Percentiles rank a stretch among this genome's conserved stretches.
Conservation (phyloP, 2,797 vertebrate genomes). For the Eulemur albifrons region DNA sequence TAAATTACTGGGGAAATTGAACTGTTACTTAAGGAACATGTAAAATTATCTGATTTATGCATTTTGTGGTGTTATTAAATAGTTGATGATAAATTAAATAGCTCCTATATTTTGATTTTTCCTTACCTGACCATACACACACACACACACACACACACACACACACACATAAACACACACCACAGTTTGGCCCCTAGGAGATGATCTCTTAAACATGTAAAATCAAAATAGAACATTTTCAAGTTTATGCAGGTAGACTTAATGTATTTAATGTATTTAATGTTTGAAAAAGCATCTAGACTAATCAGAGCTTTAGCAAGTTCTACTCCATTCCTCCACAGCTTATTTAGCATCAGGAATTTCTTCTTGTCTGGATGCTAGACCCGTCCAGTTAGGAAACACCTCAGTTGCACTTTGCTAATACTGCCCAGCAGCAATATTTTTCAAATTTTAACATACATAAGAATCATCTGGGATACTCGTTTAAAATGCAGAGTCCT, state of each 20-base stretch:
- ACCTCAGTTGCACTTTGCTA: not conserved
- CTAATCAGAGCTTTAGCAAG: not conserved
- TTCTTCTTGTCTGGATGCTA: not conserved
- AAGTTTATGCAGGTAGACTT: not conserved
- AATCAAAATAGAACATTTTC: conserved; percentile 14
- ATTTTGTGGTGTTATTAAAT: not conserved
- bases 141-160: no score
- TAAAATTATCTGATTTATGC: not conserved
- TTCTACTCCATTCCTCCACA: not conserved
- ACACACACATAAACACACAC: no score
- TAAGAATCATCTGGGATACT: not conserved
- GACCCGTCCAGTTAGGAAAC: not conserved
- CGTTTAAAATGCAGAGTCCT: not conserved
- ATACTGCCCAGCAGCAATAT: not conserved
- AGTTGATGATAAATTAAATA: not conserved
- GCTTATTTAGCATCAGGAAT: not conserved
- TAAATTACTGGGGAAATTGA: not conserved
- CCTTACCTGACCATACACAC: not conserved
- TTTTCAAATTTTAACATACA: not conserved
- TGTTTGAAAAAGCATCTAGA: not conserved
- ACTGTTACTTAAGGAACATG: not conserved
- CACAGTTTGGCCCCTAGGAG: not conserved
- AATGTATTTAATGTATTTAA: not conserved
- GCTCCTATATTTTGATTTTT: not conserved
- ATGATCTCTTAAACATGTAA: not conserved